A percentile compares a stretch with the other conserved stretches of the same genome.
These are phyloP conservation scores for Sitta europaea DNA, from an alignment of 2,113 vertebrate genomes.

Conservation along the genomic window DNA sequence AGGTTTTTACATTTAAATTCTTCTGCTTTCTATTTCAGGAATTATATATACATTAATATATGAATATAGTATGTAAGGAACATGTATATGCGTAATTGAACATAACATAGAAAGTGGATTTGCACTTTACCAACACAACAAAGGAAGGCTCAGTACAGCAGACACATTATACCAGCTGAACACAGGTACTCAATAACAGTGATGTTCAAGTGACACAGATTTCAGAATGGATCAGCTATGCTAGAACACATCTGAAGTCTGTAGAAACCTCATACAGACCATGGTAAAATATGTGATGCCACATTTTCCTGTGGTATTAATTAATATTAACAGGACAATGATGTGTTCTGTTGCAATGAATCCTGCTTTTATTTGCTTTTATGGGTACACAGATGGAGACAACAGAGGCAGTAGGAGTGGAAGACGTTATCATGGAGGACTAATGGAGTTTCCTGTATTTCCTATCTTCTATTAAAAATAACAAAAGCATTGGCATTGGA, in stretches of 20 bases:
- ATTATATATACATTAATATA: neutral
- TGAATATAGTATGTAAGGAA: neutral
- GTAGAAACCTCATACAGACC: neutral
- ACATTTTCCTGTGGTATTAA: neutral
- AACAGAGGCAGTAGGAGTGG: neutral
- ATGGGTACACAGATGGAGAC: neutral
- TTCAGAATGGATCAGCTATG: neutral
- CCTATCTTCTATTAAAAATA: neutral
- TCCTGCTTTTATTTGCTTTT: neutral
- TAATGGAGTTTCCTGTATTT: neutral
- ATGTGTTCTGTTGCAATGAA: neutral
- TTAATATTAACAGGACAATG: neutral
- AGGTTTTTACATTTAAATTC: neutral
- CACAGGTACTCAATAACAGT: accelerated
- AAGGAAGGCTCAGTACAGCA: neutral
- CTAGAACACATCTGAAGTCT: neutral
- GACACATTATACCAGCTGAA: neutral
- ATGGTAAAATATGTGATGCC: neutral
- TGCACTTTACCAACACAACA: neutral
- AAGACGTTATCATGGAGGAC: neutral
- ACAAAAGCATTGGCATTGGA: neutral
- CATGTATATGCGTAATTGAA: neutral
- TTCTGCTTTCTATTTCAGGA: neutral
- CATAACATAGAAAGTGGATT: neutral
- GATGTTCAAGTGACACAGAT: neutral